phyloP scores from a whole-genome alignment of 2,888 invertebrate species.

The Achlya flavicornis region DNA sequence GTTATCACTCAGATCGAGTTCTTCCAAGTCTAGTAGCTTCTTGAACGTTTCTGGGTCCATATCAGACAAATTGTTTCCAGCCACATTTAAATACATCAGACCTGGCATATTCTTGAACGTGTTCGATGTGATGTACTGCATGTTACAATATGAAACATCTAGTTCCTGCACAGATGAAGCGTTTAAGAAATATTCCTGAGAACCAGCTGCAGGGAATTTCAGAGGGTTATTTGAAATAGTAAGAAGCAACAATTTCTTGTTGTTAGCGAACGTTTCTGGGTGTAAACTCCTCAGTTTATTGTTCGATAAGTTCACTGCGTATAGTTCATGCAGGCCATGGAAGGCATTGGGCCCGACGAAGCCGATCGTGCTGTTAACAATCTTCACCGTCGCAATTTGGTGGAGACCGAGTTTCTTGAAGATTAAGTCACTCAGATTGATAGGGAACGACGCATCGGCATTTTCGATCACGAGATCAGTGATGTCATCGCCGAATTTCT shows the following conservation, averaged over 20 bases:
- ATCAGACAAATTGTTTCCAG: conserved; percentile 86
- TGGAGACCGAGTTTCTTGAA: conserved; percentile 86
- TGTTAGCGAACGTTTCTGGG: conserved; percentile 87
- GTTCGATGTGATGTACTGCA: conserved; percentile 85
- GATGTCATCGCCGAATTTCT: conserved; percentile 87
- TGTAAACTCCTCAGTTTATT: conserved; percentile 87
- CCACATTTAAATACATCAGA: conserved; percentile 87
- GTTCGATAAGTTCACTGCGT: conserved; percentile 87
- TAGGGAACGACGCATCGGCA: conserved; percentile 82
- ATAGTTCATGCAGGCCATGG: conserved; percentile 86
- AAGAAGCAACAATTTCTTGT: conserved; percentile 86
- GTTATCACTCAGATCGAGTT: conserved; percentile 89
- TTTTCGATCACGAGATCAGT: conserved; percentile 87
- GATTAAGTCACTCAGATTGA: conserved; percentile 84
- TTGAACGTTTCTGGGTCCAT: conserved; percentile 86
- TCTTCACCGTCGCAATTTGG: conserved; percentile 86
- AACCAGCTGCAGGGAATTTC: conserved; percentile 68
- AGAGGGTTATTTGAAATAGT: conserved; percentile 88
- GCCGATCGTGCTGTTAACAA: conserved; percentile 87
- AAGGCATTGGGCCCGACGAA: conserved; percentile 88
- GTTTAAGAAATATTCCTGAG: conserved; percentile 81
- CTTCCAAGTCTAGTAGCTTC: conserved; percentile 86
- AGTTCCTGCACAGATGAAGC: conserved; percentile 88
- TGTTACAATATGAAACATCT: conserved; percentile 87
- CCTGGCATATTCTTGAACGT: conserved; percentile 86